phyloP scores from a whole-genome alignment of 2,797 vertebrate species.

The Vultur gryphus region DNA sequence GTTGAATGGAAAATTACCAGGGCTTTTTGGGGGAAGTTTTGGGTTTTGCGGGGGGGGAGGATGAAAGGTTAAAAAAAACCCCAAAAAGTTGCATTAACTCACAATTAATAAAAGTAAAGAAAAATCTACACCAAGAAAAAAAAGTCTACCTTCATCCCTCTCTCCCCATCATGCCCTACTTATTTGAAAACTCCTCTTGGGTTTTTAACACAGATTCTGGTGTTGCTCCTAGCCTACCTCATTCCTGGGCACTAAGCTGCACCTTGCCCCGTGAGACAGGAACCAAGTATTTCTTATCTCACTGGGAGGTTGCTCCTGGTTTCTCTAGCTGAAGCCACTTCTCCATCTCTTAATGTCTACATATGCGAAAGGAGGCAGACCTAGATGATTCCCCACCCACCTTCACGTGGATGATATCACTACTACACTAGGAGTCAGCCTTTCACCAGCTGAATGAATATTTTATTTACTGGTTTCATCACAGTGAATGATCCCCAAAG shows the following conservation, averaged over 20 bases:
- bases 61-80: background rate
- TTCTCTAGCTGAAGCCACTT: background rate
- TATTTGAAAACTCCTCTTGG: background rate
- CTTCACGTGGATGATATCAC: background rate
- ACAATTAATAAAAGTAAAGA: background rate
- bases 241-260: background rate
- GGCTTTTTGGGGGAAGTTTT: background rate
- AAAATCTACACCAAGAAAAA: background rate
- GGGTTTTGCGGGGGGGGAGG: accelerated
- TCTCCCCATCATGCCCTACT: background rate
- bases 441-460: background rate
- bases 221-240: background rate
- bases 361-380: background rate
- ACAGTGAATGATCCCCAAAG: background rate
- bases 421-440: background rate
- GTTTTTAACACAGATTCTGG: background rate
- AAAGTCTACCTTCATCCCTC: background rate
- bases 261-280: background rate
- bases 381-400: background rate
- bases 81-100: background rate
- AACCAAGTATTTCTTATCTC: background rate
- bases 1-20: background rate
- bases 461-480: background rate
- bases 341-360: background rate
- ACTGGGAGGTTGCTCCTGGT: background rate